Percentiles rank a stretch among this genome's conserved stretches.
phyloP scores from a whole-genome alignment of 1,140 invertebrate genomes.

The Pseudomyrmex pallidus region DNA sequence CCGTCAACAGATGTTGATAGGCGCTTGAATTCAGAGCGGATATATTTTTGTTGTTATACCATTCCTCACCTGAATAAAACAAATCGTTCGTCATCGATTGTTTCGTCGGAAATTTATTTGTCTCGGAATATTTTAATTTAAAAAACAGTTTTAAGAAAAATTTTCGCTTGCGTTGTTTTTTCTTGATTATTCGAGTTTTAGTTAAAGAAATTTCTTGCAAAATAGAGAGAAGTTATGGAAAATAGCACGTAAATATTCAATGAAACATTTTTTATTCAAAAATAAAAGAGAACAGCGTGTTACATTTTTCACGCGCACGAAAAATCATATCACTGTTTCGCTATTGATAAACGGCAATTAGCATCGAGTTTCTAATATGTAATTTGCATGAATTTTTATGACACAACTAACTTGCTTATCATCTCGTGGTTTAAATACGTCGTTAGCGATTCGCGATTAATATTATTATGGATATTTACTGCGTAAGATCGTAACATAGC shows the following conservation, averaged over 20 bases:
- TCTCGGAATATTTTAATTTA: neutral
- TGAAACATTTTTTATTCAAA: no score
- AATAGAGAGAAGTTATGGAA: no score
- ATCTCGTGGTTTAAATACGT: neutral
- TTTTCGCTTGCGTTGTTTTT: no score
- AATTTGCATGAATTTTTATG: neutral
- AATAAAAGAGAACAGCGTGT: no score
- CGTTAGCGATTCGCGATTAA: neutral
- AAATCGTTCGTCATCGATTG: neutral
- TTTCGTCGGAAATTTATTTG: neutral
- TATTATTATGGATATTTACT: neutral
- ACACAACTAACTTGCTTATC: neutral
- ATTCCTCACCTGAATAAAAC: slow-evolving; percentile 48
- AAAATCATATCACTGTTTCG: neutral
- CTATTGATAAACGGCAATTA: neutral
- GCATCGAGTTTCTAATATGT: neutral
- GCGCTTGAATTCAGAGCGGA: slow-evolving; percentile 37
- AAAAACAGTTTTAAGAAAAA: neutral
- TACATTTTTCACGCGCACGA: neutral
- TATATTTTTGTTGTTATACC: slow-evolving; percentile 70
- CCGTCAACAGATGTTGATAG: slow-evolving; percentile 30
- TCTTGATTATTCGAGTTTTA: no score
- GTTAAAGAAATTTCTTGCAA: no score
- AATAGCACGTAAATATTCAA: no score
- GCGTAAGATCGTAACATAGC: neutral